Evolutionary conservation across 2,113 vertebrate genomes (phyloP).

Genomic region (Gallinago jamesoni): DNA sequence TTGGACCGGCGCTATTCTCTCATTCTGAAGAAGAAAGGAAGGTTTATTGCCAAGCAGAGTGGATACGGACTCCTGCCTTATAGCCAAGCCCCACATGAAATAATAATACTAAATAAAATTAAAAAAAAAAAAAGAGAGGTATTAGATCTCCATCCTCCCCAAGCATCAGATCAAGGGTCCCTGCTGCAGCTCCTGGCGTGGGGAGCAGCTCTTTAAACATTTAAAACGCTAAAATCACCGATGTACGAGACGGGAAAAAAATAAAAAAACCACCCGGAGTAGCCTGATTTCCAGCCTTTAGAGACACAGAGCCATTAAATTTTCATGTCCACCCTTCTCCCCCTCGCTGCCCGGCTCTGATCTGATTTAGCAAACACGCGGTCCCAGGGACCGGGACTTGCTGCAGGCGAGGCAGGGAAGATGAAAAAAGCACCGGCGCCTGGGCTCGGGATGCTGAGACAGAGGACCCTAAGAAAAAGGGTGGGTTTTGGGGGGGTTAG

Average conservation of each 20-base stretch:
- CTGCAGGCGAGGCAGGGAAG: background rate
- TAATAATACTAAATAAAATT: background rate
- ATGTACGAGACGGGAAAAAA: background rate
- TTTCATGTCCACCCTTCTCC: background rate
- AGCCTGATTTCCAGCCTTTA: background rate
- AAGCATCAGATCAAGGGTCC: background rate
- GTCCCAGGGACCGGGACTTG: background rate
- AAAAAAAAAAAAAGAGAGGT: background rate
- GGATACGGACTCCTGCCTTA: background rate
- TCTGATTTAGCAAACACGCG: background rate
- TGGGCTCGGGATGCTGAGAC: background rate
- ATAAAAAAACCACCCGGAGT: background rate
- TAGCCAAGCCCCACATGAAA: background rate
- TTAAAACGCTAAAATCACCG: background rate
- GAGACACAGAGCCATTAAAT: constrained; percentile 30
- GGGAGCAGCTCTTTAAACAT: constrained; percentile 14
- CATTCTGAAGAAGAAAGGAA: background rate
- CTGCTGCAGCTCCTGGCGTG: background rate
- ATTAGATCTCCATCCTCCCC: background rate
- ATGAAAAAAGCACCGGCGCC: accelerated
- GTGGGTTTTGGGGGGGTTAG: background rate
- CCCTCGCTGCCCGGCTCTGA: background rate
- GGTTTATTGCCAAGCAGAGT: background rate
- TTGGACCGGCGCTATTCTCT: background rate
- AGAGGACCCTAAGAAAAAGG: background rate